Base-by-base conservation (phyloP, 2,888 invertebrate genomes). In the Geophilus truncorum region DNA sequence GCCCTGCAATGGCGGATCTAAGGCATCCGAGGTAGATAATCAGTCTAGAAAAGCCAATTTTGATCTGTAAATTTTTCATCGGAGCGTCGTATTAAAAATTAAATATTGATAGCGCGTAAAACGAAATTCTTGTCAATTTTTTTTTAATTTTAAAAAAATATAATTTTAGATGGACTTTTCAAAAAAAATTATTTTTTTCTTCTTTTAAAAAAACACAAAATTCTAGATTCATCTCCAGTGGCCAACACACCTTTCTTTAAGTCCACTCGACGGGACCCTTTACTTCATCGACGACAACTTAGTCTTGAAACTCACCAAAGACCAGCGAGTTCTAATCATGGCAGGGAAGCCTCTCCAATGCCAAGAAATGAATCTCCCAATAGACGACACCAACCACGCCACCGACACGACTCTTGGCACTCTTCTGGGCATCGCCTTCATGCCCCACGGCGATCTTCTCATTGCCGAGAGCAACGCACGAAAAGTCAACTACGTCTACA, bases 391-490 rank as follows among this genome's bases (percentile, higher is more conserved):
- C 81, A 96, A 96, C 86, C 89, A 97, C 80, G 97, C 96, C 0
- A 94, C 95, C 0, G 95, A 95, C 84, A 95, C 96, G 0, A 94
- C 94, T 0, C 89, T 98, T 32, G 95, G 88, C 18, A 94, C 95
- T 92, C 96, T 97, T 0, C 95, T 97, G 85, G 96, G 96, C 84
- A 94, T 99, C 79, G 93, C 96, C 0, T 97, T 98, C 84, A 95
- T 95, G 15, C 93, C 96, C 0, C 92, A 94, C 75, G 98, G 98
- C 3, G 93, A 96, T 85, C 88, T 99, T 12, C 98, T 93, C 86
- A 94, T 98, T 0, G 96, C 97, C 0, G 98, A 98, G 87, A 96
- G 96, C 85, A 97, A 98, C 87, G 95, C 96, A 0, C 96, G 97
- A 86, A 90, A 96, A 83, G 94, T 97, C 80, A 97, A 98, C 87